Evolutionary conservation across 2,797 vertebrate species (phyloP), one percentile per base, ranked within the genome.

Genomic region (Choloepus didactylus): DNA sequence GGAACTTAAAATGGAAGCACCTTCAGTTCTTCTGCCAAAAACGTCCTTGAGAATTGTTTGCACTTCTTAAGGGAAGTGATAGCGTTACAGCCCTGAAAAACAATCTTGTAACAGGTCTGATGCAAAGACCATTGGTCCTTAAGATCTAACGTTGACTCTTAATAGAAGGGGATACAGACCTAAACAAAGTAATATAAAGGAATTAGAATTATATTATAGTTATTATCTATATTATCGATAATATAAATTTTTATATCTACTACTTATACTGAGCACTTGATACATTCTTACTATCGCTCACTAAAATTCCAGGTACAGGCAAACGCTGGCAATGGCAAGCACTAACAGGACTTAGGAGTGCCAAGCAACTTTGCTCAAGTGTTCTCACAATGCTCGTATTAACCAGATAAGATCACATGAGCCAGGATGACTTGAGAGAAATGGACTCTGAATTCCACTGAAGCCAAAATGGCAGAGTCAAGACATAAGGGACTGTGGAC

Each of bases 1-100:
- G 14, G 25, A 56, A 80, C 67, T 21, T 84, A 72, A 93, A 76
- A 94, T 76, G 15, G 89, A 95, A 92, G 11, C 3, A 35, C n/a
- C 59, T 79, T 91, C 29, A 46, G 19, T 66, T 87, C 44, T 83
- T 59, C 31, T 95, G 91, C 31, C 14, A 73, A 72, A 91, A 92
- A 54, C 10, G 83, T 83, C 29, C 31, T 92, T 90, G 12, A 89
- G 56, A 83, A 90, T 49, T 79, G n/a, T 5, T 76, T 94, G 18
- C 2, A 77, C 21, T 89, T 64, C 60, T 81, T 91, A 72, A 88
- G 69, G n/a, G 49, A 95, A 88, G 23, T 67, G 38, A 51, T 75
- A 77, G 44, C 2, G 67, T 89, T 64, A 35, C 1, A 64, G 31
- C 15, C 75, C 54, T 83, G 8, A 35, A 87, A 88, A 93, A 93